These are phyloP conservation scores for Hofmannophila pseudospretella DNA, from an alignment of 2,888 invertebrate species.

Conservation along the genomic window DNA sequence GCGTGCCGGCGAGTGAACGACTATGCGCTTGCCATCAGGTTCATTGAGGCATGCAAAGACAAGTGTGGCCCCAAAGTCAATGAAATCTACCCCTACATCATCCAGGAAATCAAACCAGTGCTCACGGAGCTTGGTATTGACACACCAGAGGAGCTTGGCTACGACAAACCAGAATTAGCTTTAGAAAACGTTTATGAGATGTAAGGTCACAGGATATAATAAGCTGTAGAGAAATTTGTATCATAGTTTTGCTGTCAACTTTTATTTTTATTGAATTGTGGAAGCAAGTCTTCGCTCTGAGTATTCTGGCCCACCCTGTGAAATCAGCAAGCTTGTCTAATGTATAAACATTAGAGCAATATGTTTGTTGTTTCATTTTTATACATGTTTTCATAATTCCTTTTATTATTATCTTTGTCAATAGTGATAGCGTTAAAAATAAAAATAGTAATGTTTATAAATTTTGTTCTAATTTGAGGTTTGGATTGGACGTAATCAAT, in stretches of 20 bases:
- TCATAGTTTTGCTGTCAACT: conserved; percentile 62
- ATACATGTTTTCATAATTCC: conserved; percentile 11
- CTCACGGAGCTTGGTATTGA: conserved; percentile 94
- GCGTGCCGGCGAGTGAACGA: conserved; percentile 97
- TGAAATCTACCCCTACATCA: conserved; percentile 91
- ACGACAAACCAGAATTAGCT: conserved; percentile 97
- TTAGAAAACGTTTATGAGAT: conserved; percentile 85
- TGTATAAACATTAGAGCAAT: conserved; percentile 50
- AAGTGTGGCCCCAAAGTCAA: conserved; percentile 88
- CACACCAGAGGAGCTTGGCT: conserved; percentile 97
- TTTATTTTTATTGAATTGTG: conserved; percentile 54
- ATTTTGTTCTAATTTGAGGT: conserved; percentile 2
- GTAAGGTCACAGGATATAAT: conserved; percentile 48
- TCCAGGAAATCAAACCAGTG: conserved; percentile 94
- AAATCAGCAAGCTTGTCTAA: conserved; percentile 48
- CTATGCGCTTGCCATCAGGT: conserved; percentile 93
- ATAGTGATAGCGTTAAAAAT: conserved; percentile 1
- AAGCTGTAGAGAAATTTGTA: conserved; percentile 66
- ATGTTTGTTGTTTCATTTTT: conserved; percentile 42
- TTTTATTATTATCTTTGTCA: conserved; percentile 11
- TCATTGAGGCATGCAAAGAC: conserved; percentile 93
- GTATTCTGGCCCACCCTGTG: conserved; percentile 39
- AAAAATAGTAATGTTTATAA: conserved; percentile 4
- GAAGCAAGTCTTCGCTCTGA: conserved; percentile 36
- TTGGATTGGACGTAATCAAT: too few relatives aligned